A percentile compares a stretch with the other conserved stretches of the same genome.
Conservation (phyloP, 2,113 vertebrate genomes). For the Nibea albiflora region DNA sequence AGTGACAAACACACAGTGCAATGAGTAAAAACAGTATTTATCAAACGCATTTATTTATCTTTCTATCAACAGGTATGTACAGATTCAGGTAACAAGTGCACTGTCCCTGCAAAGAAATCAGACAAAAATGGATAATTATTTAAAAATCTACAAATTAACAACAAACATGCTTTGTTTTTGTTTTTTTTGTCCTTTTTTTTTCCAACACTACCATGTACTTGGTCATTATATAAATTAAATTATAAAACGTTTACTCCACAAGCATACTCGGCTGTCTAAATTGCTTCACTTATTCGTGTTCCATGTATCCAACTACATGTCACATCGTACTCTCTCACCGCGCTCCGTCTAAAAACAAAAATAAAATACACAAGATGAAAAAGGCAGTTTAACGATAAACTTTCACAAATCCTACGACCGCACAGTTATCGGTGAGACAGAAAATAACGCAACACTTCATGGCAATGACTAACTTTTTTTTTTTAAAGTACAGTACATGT, state of each 20-base stretch:
- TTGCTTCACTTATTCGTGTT: conserved; percentile 45
- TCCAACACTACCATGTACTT: conserved; percentile 60
- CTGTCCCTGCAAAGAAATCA: conserved; percentile 47
- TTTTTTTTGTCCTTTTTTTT: conserved; percentile 41
- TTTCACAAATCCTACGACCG: conserved; percentile 17
- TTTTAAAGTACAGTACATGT: conserved; percentile 70
- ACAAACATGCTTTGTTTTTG: conserved; percentile 65
- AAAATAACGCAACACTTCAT: conserved; percentile 56
- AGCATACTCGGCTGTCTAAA: conserved; percentile 11
- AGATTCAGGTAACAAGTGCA: conserved; percentile 63
- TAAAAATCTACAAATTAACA: conserved; percentile 63
- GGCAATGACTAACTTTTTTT: conserved; percentile 42
- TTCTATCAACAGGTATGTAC: conserved; percentile 82
- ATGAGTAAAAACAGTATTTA: conserved; percentile 32
- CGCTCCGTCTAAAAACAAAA: conserved; percentile 18
- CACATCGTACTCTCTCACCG: conserved; percentile 14
- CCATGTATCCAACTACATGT: conserved; percentile 5
- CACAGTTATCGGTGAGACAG: conserved; percentile 29
- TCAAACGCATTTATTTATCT: conserved; percentile 77
- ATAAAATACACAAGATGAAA: conserved; percentile 31
- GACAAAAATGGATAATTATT: conserved; percentile 47
- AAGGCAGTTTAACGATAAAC: conserved; percentile 9
- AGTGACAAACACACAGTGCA: conserved; percentile 47
- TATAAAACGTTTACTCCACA: conserved; percentile 46
- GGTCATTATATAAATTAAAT: conserved; percentile 76